A percentile compares a stretch with the other conserved stretches of the same genome.
Evolutionary conservation across 2,113 vertebrate species (phyloP).

Genomic region (Alouatta palliata): DNA sequence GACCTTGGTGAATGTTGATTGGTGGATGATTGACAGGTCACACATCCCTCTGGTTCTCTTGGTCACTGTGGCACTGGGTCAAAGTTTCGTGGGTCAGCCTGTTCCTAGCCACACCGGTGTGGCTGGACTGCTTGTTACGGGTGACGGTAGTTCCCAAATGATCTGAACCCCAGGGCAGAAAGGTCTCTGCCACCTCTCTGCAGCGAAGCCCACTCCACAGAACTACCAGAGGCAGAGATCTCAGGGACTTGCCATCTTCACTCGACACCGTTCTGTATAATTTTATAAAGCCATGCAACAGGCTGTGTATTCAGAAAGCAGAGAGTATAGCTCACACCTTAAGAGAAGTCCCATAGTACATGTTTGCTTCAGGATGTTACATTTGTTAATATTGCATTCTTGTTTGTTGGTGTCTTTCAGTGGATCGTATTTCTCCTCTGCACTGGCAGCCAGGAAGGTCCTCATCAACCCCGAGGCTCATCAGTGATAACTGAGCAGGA

Average conservation of each 20-base stretch:
- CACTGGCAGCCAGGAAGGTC: not conserved
- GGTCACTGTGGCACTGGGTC: not conserved
- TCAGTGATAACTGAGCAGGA: not conserved
- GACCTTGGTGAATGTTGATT: not conserved
- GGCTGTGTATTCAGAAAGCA: not conserved
- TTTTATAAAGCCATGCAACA: not conserved
- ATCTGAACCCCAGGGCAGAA: not conserved
- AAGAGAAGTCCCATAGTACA: rapidly evolving
- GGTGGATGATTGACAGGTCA: not conserved
- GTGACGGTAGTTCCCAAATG: rapidly evolving
- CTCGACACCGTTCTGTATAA: not conserved
- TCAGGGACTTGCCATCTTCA: not conserved
- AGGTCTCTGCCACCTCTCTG: not conserved
- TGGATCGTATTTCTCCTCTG: not conserved
- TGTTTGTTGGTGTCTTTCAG: not conserved
- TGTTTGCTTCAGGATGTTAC: not conserved
- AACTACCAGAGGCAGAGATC: not conserved
- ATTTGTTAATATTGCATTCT: not conserved
- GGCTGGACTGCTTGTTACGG: not conserved
- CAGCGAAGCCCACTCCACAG: not conserved
- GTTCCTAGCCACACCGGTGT: not conserved
- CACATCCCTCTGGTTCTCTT: not conserved
- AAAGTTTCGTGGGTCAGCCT: not conserved
- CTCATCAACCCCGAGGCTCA: no score
- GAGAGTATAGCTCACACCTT: not conserved